Percentiles rank a stretch among this genome's conserved stretches.
Evolutionary conservation across 2,888 invertebrate genomes (phyloP).

Genomic region (Pterostichus madidus): DNA sequence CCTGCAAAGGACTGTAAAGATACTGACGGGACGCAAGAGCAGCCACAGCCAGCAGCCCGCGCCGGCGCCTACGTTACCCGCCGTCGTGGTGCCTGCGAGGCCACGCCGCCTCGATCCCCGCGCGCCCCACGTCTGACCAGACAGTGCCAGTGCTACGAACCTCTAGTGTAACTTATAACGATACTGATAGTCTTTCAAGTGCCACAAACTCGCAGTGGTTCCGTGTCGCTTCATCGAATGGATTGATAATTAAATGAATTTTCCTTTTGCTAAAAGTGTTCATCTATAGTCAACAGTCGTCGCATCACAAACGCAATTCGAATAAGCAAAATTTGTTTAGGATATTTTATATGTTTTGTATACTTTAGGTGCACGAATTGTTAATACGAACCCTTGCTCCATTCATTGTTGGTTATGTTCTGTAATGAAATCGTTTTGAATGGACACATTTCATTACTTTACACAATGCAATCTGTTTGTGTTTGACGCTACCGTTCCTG

Average conservation of each 20-base stretch:
- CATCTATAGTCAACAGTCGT: conserved; percentile 75
- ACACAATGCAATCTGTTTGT: background rate
- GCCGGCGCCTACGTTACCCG: conserved; percentile 73
- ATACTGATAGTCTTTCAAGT: conserved; percentile 52
- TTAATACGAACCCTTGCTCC: background rate
- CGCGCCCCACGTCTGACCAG: conserved; percentile 75
- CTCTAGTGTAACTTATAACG: conserved; percentile 35
- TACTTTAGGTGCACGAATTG: conserved; percentile 57
- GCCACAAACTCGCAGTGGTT: conserved; percentile 47
- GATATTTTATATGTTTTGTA: conserved; percentile 64
- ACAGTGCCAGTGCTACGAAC: conserved; percentile 72
- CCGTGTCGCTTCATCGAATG: conserved; percentile 51
- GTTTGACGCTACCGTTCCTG: background rate
- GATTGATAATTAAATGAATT: conserved; percentile 68
- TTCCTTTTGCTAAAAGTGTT: conserved; percentile 75
- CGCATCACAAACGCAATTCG: conserved; percentile 72
- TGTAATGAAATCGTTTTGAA: background rate
- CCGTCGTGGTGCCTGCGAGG: conserved; percentile 75
- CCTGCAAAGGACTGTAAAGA: conserved; percentile 78
- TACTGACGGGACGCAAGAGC: conserved; percentile 76
- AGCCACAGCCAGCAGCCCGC: conserved; percentile 43
- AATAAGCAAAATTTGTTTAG: conserved; percentile 67
- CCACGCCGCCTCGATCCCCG: conserved; percentile 72
- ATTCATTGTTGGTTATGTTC: conserved; percentile 56
- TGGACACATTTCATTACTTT: no score